Evolutionary conservation across 2,797 vertebrate genomes (phyloP).

Genomic region (Macropus fuliginosus): DNA sequence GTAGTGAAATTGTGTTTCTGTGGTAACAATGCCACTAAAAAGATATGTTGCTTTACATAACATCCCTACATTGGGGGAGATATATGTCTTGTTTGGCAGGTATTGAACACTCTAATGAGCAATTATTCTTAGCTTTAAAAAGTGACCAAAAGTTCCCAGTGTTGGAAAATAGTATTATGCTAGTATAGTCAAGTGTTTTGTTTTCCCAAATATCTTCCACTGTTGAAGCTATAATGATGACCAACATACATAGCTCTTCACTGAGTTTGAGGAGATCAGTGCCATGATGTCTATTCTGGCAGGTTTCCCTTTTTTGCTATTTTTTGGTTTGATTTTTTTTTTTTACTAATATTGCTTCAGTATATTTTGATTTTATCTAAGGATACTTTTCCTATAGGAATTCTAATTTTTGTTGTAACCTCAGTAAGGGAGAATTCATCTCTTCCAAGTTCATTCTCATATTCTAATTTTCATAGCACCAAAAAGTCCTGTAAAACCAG

Average conservation of each 20-base stretch:
- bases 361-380: not conserved
- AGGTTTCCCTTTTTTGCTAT: not conserved
- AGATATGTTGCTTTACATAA: constrained; percentile 14
- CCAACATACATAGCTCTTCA: not conserved
- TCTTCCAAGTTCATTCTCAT: not conserved
- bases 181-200: not conserved
- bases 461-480: not conserved
- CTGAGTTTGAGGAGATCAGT: not conserved
- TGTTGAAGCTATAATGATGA: not conserved
- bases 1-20: not conserved
- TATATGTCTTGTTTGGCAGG: constrained; percentile 7
- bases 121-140: constrained; percentile 33
- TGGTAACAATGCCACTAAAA: constrained; percentile 21
- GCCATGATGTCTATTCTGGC: not conserved
- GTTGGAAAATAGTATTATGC: not conserved
- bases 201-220: not conserved
- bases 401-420: not conserved
- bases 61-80: constrained; percentile 1
- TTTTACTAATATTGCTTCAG: not conserved
- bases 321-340: not conserved
- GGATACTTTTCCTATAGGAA: not conserved
- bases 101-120: constrained; percentile 3
- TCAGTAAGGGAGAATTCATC: not conserved
- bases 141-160: not conserved
- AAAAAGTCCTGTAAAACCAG: not conserved